Conservation (phyloP, 2,888 invertebrate species). For the Teleogryllus oceanicus region DNA sequence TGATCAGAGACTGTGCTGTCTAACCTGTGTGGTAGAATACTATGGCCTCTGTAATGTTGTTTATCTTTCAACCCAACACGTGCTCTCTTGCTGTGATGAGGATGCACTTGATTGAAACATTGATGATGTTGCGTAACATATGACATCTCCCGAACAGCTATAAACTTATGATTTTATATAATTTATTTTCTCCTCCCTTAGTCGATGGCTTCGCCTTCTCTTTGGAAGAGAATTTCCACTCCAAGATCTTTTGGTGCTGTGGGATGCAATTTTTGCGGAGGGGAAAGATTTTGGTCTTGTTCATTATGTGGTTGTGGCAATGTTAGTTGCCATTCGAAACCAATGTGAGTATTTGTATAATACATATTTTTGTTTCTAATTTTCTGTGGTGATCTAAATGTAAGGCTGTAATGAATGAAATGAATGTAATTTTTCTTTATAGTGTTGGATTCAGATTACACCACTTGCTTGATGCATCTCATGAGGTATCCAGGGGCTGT, state of each 20-base stretch:
- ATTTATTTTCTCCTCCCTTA: slow-evolving; percentile 44
- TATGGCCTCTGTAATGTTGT: not conserved
- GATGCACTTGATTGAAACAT: too few species aligned
- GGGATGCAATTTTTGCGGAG: slow-evolving; percentile 81
- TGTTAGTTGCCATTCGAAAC: slow-evolving; percentile 68
- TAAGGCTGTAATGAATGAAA: too few species aligned
- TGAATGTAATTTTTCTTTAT: slow-evolving; percentile 39
- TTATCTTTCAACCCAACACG: too few species aligned
- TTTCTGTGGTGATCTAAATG: not conserved
- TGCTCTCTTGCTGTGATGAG: not conserved
- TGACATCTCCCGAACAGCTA: too few species aligned
- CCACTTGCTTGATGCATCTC: slow-evolving; percentile 59
- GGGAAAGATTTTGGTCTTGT: slow-evolving; percentile 55
- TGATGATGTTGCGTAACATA: too few species aligned
- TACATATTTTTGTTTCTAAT: not conserved
- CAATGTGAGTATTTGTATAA: slow-evolving; percentile 52
- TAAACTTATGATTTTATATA: too few species aligned
- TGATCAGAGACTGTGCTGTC: too few species aligned
- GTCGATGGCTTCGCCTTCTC: slow-evolving; percentile 77
- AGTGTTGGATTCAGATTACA: slow-evolving; percentile 63
- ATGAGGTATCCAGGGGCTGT: slow-evolving; percentile 66
- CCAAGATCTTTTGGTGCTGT: slow-evolving; percentile 69
- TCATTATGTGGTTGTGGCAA: slow-evolving; percentile 70
- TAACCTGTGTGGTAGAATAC: too few species aligned
- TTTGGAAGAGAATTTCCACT: slow-evolving; percentile 82